Base-by-base conservation (phyloP, 2,113 vertebrate species). In the Lontra canadensis region DNA sequence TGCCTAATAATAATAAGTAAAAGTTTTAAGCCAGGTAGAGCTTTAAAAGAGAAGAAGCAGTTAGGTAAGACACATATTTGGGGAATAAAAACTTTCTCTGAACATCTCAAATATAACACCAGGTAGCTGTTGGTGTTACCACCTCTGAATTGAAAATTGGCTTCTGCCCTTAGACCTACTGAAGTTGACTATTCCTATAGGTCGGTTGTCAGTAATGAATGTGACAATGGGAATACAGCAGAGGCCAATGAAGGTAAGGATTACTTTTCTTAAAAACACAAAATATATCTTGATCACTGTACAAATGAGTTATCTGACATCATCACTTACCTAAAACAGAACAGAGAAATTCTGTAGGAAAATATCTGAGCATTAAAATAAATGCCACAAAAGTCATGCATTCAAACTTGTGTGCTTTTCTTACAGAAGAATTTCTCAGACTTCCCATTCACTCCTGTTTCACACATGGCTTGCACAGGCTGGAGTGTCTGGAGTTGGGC, bases 331-430 rank as follows among this genome's bases (percentile, higher is more conserved):
- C 26, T 6, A 71, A 31, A 79, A 47, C 49, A 93, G 81, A 88
- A 44, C 6, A 67, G 26, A 84, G 55, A 93, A 84, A 67, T 80
- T 29, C 80, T 79, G 18, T 85, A 65, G 57, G 47, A 81, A 93
- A 88, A 88, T n/a, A 69, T 49, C 25, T n/a, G 39, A 84, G 69
- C 44, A 74, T 91, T 88, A 85, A 95, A 80, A 88, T 88, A 76
- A 71, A 84, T 49, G 26, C 47, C 10, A 59, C 44, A 79, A 39
- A 12, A 8, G 88, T 91, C 26, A 84, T 44, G 34, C 8, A 34
- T 31, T n/a, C 26, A 88, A 96, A 85, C 44, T 85, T 14, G 57
- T 49, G n/a, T n/a, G 90, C n/a, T 93, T 79, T 57, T 83, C 44
- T 49, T 90, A 20, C 17, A 65, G 71, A 23, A 78, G 31, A 86